These are phyloP conservation scores for Nomada flava DNA, from an alignment of 2,888 invertebrate genomes.

Conservation along the genomic window DNA sequence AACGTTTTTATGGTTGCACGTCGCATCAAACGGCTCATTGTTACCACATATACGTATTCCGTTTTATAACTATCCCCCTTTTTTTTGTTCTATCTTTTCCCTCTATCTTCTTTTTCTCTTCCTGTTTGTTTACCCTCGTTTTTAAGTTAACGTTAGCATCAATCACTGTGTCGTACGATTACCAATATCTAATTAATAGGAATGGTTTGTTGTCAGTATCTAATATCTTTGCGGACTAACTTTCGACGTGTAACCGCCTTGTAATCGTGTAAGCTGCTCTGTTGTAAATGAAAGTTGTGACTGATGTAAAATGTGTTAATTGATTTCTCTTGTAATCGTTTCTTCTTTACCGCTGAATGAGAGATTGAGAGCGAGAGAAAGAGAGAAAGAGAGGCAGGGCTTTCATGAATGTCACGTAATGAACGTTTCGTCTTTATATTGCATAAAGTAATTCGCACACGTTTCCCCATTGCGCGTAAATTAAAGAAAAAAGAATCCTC, in stretches of 20 bases:
- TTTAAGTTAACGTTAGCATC: constrained; percentile 66
- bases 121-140: constrained; percentile 28
- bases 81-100: constrained; percentile 38
- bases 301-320: constrained; percentile 60
- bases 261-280: constrained; percentile 68
- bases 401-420: constrained; percentile 46
- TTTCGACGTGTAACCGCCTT: constrained; percentile 68
- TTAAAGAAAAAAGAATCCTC: constrained; percentile 27
- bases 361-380: neutral
- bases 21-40: constrained; percentile 37
- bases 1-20: constrained; percentile 37
- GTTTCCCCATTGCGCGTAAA: constrained; percentile 53
- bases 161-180: constrained; percentile 69
- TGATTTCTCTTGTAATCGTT: constrained; percentile 53
- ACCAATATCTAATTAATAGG: constrained; percentile 69
- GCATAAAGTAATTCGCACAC: constrained; percentile 64
- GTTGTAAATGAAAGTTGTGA: constrained; percentile 65
- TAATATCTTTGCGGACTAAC: constrained; percentile 70
- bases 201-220: constrained; percentile 71
- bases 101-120: constrained; percentile 36
- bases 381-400: constrained; percentile 49
- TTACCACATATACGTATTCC: constrained; percentile 38
- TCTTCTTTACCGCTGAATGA: constrained; percentile 43
- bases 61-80: constrained; percentile 24
- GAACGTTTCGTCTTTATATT: constrained; percentile 50